phyloP scores from a whole-genome alignment of 2,113 vertebrate genomes.

The Asarcornis scutulata region DNA sequence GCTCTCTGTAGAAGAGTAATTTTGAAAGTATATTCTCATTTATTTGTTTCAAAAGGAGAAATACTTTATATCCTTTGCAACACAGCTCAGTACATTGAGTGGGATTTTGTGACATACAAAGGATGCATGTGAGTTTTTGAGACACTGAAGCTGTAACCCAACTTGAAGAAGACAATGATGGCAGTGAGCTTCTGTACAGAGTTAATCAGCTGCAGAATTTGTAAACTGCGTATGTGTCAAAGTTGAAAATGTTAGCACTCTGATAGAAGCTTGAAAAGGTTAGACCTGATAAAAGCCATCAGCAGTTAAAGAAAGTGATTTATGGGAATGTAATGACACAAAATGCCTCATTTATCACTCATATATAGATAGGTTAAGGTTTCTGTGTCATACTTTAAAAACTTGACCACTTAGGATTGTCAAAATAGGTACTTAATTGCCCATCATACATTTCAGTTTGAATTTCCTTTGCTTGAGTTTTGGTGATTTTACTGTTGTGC shows the following conservation, averaged over 20 bases:
- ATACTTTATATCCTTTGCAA: background rate
- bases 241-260: slow-evolving; percentile 97
- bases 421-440: slow-evolving; percentile 83
- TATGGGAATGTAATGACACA: slow-evolving; percentile 96
- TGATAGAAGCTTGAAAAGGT: slow-evolving; percentile 99
- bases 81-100: background rate
- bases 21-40: background rate
- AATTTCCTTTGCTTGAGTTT: slow-evolving; percentile 75
- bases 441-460: slow-evolving; percentile 79
- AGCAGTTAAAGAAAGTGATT: slow-evolving; percentile 95
- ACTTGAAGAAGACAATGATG: slow-evolving; percentile 78
- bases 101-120: slow-evolving; percentile 51
- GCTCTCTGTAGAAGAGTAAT: background rate
- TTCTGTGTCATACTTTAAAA: slow-evolving; percentile 90
- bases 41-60: slow-evolving; percentile 40
- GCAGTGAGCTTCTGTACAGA: slow-evolving; percentile 82
- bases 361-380: slow-evolving; percentile 91
- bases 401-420: slow-evolving; percentile 90
- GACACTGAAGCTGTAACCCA: slow-evolving; percentile 71
- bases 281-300: slow-evolving; percentile 99
- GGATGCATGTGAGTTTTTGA: slow-evolving; percentile 51
- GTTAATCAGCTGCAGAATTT: slow-evolving; percentile 97
- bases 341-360: slow-evolving; percentile 98
- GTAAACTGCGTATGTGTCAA: slow-evolving; percentile 95
- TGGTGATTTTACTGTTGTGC: slow-evolving; percentile 68